Percentiles rank a stretch among this genome's conserved stretches.
phyloP scores from a whole-genome alignment of 2,888 invertebrate genomes.

The Holacanthella duospinosa region DNA sequence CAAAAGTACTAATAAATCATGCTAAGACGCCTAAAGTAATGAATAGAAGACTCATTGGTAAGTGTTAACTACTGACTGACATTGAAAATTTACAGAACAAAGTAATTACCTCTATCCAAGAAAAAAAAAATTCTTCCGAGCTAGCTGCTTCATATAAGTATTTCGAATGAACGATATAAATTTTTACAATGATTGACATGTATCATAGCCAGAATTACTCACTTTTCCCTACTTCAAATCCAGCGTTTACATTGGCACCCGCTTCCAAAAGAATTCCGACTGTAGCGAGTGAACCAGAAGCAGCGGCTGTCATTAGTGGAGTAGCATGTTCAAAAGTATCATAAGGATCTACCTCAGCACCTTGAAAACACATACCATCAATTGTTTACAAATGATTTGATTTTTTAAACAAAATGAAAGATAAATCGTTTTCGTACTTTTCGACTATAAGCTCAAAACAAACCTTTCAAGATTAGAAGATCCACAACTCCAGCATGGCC shows the following conservation, averaged over 20 bases:
- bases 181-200: neutral
- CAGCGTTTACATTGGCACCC: conserved; percentile 55
- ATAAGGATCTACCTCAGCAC: conserved; percentile 25
- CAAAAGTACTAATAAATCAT: neutral
- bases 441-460: no score
- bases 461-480: conserved; percentile 23
- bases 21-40: neutral
- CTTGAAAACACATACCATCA: no score
- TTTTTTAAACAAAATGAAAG: neutral
- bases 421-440: conserved; percentile 6
- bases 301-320: conserved; percentile 30
- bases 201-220: neutral
- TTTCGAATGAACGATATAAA: neutral
- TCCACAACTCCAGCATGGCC: conserved; percentile 28
- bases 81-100: neutral
- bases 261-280: conserved; percentile 57
- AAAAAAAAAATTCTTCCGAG: neutral
- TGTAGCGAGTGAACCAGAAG: conserved; percentile 56
- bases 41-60: neutral
- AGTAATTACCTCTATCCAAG: neutral
- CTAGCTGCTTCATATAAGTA: neutral
- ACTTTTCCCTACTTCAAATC: conserved; percentile 32
- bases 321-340: conserved; percentile 31
- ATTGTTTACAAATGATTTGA: no score
- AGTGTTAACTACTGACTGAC: neutral